Conservation (phyloP, 2,888 invertebrate genomes). For the Dichetophora obliterata region DNA sequence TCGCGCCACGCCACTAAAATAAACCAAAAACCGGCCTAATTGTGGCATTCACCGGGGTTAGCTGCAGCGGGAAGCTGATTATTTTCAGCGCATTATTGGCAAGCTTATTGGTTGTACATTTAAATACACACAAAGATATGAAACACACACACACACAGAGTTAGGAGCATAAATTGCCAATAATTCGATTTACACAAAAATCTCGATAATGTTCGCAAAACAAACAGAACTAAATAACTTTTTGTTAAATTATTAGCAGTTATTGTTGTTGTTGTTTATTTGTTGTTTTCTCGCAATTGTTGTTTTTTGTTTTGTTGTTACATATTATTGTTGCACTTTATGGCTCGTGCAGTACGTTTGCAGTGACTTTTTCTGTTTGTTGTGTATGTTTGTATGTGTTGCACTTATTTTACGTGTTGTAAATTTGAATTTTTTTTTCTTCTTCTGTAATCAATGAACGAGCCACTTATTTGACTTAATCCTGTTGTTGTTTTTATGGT, state of each 20-base stretch:
- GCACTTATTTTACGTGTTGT: slow-evolving; percentile 50
- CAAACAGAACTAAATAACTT: slow-evolving; percentile 67
- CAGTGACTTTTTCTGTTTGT: neutral
- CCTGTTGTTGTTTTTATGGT: neutral
- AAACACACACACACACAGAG: neutral
- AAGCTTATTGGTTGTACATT: slow-evolving; percentile 6
- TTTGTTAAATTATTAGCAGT: slow-evolving; percentile 55
- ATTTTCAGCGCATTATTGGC: neutral
- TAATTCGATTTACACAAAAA: slow-evolving; percentile 68
- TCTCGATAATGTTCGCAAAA: slow-evolving; percentile 59
- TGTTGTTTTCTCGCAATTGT: neutral
- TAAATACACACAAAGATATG: neutral
- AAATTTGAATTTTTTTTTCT: slow-evolving; percentile 44
- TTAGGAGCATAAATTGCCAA: slow-evolving; percentile 61
- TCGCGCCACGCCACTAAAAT: slow-evolving; percentile 4
- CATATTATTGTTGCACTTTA: neutral
- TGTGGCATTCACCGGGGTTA: slow-evolving; percentile 29
- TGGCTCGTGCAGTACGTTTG: slow-evolving; percentile 30
- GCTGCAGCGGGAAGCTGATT: slow-evolving; percentile 13
- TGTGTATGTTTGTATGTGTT: slow-evolving; percentile 35
- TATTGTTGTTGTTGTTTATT: slow-evolving; percentile 34
- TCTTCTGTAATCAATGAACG: neutral
- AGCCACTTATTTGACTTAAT: slow-evolving; percentile 20
- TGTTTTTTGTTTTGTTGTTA: neutral
- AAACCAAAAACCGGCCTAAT: neutral